phyloP scores from a whole-genome alignment of 2,113 vertebrate genomes.

The Hiodon tergisus region DNA sequence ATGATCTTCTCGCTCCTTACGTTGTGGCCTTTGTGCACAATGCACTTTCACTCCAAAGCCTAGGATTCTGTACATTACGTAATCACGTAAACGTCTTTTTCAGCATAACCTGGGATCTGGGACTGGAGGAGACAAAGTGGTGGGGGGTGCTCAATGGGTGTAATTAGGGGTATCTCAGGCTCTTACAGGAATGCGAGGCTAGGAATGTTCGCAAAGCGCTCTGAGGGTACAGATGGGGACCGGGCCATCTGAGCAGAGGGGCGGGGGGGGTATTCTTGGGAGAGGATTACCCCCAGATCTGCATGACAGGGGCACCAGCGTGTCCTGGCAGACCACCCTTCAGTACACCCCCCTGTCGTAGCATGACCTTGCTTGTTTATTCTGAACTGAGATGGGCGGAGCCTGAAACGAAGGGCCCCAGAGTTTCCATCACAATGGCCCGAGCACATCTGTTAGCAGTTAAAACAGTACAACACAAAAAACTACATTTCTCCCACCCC shows the following conservation, averaged over 20 bases:
- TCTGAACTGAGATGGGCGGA: not conserved
- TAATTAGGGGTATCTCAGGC: slow-evolving; percentile 16
- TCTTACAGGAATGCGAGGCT: not conserved
- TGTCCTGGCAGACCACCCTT: not conserved
- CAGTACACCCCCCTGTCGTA: not conserved
- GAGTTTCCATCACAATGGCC: slow-evolving; percentile 10
- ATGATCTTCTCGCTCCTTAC: not conserved
- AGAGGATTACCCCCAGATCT: not conserved
- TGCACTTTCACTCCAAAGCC: not conserved
- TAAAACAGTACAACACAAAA: slow-evolving; percentile 9
- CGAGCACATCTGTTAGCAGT: slow-evolving; percentile 23
- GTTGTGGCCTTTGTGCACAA: not conserved
- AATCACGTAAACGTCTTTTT: not conserved
- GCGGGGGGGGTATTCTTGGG: not conserved
- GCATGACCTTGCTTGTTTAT: not conserved
- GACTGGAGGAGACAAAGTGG: slow-evolving; percentile 4
- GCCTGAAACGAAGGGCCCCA: not conserved
- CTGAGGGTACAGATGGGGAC: slow-evolving; percentile 3
- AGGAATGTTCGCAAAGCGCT: slow-evolving; percentile 6
- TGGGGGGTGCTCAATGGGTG: not conserved
- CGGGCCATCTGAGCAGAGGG: not conserved
- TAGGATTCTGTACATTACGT: not conserved
- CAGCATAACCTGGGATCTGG: not conserved
- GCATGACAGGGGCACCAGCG: not conserved
- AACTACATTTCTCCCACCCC: slow-evolving; percentile 10